phyloP scores from a whole-genome alignment of 1,140 invertebrate species.

The Ylistrum balloti region DNA sequence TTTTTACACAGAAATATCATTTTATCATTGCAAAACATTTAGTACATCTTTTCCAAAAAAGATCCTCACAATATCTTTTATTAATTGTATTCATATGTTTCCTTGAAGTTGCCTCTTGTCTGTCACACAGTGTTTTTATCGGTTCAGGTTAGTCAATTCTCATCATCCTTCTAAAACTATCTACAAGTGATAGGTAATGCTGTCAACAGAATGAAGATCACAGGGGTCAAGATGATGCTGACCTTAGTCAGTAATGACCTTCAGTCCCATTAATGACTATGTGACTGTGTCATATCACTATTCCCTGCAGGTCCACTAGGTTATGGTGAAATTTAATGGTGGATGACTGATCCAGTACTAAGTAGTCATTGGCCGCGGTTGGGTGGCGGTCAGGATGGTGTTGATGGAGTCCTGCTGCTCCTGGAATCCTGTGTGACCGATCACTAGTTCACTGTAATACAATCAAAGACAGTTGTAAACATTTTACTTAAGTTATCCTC shows the following conservation, averaged over 20 bases:
- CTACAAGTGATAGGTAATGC: not conserved
- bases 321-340: not conserved
- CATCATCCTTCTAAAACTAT: not conserved
- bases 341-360: not conserved
- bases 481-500: no score
- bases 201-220: not conserved
- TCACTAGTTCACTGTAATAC: constrained; percentile 74
- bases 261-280: no score
- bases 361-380: constrained; percentile 69
- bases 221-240: no score
- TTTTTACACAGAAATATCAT: no score
- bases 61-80: no score
- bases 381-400: constrained; percentile 67
- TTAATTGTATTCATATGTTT: not conserved
- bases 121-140: not conserved
- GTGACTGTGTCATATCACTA: no score
- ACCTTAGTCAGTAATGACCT: no score
- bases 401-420: constrained; percentile 70
- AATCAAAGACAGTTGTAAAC: constrained; percentile 45
- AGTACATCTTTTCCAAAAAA: no score
- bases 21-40: no score
- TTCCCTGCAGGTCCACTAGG: not conserved
- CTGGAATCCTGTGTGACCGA: constrained; percentile 74
- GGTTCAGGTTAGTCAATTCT: not conserved
- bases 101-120: not conserved